These are phyloP conservation scores for Drosophila multiciliata DNA, from an alignment of 2,888 invertebrate genomes.

Conservation along the genomic window DNA sequence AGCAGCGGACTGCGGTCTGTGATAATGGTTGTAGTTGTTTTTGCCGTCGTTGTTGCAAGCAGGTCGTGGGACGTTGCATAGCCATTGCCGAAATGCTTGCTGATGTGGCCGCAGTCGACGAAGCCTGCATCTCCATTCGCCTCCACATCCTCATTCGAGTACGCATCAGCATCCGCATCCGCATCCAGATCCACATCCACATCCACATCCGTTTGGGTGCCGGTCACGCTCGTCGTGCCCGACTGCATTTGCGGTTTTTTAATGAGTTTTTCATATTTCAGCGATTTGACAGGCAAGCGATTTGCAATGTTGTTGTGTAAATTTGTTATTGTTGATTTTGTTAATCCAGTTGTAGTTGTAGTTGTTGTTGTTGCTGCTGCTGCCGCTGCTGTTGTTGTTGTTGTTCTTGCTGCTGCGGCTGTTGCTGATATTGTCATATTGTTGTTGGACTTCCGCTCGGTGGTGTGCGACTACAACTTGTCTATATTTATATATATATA, in stretches of 20 bases:
- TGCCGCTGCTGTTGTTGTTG: conserved; percentile 59
- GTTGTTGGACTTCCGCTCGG: conserved; percentile 56
- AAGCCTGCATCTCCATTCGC: conserved; percentile 25
- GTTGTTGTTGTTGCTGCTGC: conserved; percentile 14
- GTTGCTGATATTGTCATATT: conserved; percentile 76
- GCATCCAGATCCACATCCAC: conserved; percentile 20
- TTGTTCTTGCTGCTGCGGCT: conserved; percentile 41
- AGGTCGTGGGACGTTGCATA: conserved; percentile 28
- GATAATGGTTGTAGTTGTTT: conserved; percentile 20
- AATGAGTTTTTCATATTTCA: conserved; percentile 82
- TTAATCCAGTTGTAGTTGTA: conserved; percentile 8
- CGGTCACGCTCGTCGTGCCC: conserved; percentile 60
- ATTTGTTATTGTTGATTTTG: conserved; percentile 20
- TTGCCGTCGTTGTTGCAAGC: conserved; percentile 6
- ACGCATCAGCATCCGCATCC: conserved; percentile 20
- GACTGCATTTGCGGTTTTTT: conserved; percentile 70
- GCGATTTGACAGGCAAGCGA: conserved; percentile 74
- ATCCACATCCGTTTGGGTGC: conserved; percentile 57
- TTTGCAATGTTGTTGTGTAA: conserved; percentile 46
- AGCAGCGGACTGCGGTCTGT: conserved; percentile 68
- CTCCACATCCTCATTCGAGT: conserved; percentile 21
- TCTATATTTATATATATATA: conserved; percentile 21
- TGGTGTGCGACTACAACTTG: conserved; percentile 56
- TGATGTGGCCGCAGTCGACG: conserved; percentile 50
- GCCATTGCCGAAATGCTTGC: conserved; percentile 66